phyloP scores from a whole-genome alignment of 2,797 vertebrate species.

The Sebastes flavidus region DNA sequence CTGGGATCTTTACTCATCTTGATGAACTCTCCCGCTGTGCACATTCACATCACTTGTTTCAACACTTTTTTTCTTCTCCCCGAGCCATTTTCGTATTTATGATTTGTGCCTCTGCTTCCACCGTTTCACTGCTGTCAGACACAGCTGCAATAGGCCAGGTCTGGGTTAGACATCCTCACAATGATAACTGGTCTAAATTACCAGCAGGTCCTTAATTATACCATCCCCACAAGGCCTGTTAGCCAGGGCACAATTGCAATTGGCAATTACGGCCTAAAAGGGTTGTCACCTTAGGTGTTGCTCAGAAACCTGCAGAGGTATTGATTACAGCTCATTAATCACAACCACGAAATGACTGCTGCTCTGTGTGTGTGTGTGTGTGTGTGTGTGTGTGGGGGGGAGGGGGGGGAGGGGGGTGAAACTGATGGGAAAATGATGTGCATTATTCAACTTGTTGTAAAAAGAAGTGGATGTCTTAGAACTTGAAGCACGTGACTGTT shows the following conservation, averaged over 20 bases:
- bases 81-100: rapidly evolving
- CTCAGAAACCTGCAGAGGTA: conserved; percentile 36
- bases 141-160: background rate
- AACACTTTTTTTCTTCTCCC: background rate
- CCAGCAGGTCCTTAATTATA: conserved; percentile 40
- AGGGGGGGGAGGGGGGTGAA: background rate
- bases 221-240: conserved; percentile 27
- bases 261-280: conserved; percentile 38
- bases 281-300: conserved; percentile 34
- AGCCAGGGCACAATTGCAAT: conserved; percentile 36
- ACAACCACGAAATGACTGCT: conserved; percentile 13
- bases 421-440: background rate
- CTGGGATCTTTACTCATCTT: background rate
- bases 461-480: background rate
- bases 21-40: background rate
- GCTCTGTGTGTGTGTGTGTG: background rate
- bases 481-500: background rate
- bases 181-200: conserved; percentile 36
- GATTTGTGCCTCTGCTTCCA: background rate
- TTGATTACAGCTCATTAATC: conserved; percentile 40
- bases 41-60: background rate
- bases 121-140: background rate
- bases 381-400: too few relatives aligned
- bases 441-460: background rate
- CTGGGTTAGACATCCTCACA: background rate